Base-by-base conservation (phyloP, 2,797 vertebrate species). In the Sorex maritimensis region DNA sequence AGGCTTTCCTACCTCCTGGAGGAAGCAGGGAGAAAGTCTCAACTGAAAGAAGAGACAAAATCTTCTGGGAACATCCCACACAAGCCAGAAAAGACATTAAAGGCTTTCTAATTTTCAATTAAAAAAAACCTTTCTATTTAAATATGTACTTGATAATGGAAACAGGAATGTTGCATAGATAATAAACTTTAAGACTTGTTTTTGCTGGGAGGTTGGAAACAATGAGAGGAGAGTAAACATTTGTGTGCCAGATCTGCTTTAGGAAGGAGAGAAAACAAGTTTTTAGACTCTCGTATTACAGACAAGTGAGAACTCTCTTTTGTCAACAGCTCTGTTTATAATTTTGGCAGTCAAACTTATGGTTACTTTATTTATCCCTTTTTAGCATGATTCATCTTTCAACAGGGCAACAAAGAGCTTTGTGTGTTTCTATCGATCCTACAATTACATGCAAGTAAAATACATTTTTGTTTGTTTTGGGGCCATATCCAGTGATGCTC, bases 131-230 rank as follows among this genome's bases (percentile, higher is more conserved):
- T 55, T 30, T 4, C 67, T 44, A 81, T 74, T 90, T 74, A 77
- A 86, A 41, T 81, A 34, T 67, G 12, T 71, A 24, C 2, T 58
- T 82, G 79, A 73, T 72, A 92, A 84, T 52, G 90, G 55, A 86
- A 90, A 81, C 6, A 83, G 44, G 14, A 81, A 81, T 78, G 24
- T 12, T 81, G 41, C 26, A 19, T 55, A 80, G 55, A 83, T 81
- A 94, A 84, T 87, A 17, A 96, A 34, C 15, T 86, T 30, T 30
- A 89, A 38, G 7, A 83, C 23, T 85, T 85, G 77, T 90, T 90
- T 90, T 92, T n/a, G 10, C 86, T 75, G 34, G 21, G 73, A 84
- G 68, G 12, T 49, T 78, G 34, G 19, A 4, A 92, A 85, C 28
- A 88, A 14, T 28, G 38, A 84, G 24, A 14, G 30, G 19, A 90